Conservation (phyloP, 1,140 invertebrate genomes). For the Plectrocnemia conspersa region DNA sequence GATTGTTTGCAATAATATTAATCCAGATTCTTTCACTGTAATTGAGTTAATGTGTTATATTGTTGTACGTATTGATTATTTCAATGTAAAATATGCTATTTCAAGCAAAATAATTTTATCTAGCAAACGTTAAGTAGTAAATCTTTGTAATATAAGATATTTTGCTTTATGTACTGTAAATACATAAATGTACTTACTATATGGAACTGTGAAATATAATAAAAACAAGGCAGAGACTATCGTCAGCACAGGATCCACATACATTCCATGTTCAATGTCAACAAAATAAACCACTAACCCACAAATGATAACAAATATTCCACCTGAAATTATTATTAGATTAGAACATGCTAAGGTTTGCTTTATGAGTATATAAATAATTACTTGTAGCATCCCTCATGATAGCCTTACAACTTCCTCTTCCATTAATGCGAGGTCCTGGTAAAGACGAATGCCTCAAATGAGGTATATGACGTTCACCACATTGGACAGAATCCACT, state of each 20-base stretch:
- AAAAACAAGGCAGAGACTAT: conserved; percentile 62
- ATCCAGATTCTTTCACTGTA: conserved; percentile 70
- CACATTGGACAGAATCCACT: conserved; percentile 46
- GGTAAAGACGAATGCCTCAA: conserved; percentile 32
- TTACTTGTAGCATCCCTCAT: conserved; percentile 57
- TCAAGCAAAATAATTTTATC: too few relatives aligned
- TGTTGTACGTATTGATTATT: not conserved
- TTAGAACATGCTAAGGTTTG: too few relatives aligned
- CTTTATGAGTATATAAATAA: too few relatives aligned
- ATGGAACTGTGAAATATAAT: conserved; percentile 65
- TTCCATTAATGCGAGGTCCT: conserved; percentile 41
- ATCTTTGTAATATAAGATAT: conserved; percentile 8
- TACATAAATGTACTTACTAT: conserved; percentile 70
- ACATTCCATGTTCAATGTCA: conserved; percentile 59
- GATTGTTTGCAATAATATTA: conserved; percentile 76
- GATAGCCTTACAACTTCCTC: conserved; percentile 53
- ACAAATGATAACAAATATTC: conserved; percentile 64
- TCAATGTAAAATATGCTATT: too few relatives aligned
- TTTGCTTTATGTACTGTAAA: too few relatives aligned
- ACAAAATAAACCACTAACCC: conserved; percentile 61
- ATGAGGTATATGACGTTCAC: conserved; percentile 48
- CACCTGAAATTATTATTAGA: too few relatives aligned
- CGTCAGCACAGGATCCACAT: conserved; percentile 66
- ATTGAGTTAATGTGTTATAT: conserved; percentile 32
- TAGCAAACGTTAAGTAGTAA: not conserved